A percentile compares a stretch with the other conserved stretches of the same genome.
Evolutionary conservation across 2,113 vertebrate species (phyloP).

Genomic region (Gymnogyps californianus): DNA sequence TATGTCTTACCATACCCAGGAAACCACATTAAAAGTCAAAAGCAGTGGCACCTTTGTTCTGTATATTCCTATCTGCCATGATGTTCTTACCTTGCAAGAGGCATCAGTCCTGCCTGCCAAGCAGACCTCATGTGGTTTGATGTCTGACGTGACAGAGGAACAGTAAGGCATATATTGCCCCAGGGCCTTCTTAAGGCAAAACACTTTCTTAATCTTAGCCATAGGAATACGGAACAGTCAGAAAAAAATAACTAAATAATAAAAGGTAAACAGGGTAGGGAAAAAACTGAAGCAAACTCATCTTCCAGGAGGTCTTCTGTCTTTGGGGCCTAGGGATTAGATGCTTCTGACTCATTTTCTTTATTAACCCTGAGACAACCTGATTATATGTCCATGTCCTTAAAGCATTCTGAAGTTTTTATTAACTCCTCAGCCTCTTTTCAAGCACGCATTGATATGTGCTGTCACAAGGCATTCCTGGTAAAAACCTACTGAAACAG

Average conservation of each 20-base stretch:
- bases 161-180: background rate
- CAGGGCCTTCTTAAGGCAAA: background rate
- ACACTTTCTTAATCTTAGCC: background rate
- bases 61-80: background rate
- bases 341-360: background rate
- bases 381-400: background rate
- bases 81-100: background rate
- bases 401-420: background rate
- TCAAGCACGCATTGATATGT: fast-evolving
- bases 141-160: background rate
- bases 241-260: background rate
- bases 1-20: background rate
- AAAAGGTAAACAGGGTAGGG: background rate
- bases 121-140: background rate
- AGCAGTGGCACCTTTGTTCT: background rate
- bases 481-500: background rate
- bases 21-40: background rate
- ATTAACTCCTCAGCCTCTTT: background rate
- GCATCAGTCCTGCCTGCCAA: background rate
- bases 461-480: background rate
- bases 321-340: background rate
- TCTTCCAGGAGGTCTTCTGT: background rate
- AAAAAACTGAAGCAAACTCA: background rate
- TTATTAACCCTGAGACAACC: background rate
- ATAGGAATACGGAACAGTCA: background rate